Conservation (phyloP, 2,888 invertebrate species). For the Hemaris fuciformis region DNA sequence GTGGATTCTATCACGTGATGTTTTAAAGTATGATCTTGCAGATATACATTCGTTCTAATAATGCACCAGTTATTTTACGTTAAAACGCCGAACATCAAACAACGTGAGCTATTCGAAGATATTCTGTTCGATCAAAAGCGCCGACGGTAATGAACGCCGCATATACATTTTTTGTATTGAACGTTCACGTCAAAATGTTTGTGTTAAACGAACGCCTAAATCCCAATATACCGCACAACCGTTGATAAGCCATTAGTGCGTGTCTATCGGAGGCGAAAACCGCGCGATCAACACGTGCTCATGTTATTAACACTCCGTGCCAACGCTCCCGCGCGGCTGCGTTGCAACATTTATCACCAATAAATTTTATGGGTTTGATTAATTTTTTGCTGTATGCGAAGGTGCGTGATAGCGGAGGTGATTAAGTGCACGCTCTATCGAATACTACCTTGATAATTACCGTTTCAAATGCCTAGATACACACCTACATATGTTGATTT, state of each 20-base stretch:
- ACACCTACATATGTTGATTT: too few species aligned
- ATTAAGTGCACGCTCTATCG: too few species aligned
- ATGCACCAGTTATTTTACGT: too few species aligned
- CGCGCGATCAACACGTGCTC: background rate
- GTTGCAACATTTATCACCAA: too few species aligned
- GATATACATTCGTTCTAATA: too few species aligned
- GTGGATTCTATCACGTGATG: background rate
- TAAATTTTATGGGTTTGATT: too few species aligned
- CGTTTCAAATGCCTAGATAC: too few species aligned
- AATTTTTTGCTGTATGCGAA: too few species aligned
- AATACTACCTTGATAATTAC: too few species aligned
- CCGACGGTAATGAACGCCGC: background rate
- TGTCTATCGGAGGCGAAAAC: background rate
- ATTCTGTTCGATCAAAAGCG: background rate
- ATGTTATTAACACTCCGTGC: background rate
- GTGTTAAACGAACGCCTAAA: background rate
- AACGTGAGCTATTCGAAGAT: background rate
- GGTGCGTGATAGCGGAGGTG: too few species aligned
- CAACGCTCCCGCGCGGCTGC: background rate
- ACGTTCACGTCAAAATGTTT: constrained; percentile 1
- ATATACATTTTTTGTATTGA: background rate
- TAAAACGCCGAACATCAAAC: too few species aligned
- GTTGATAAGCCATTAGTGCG: constrained; percentile 2
- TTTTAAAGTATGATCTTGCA: too few species aligned
- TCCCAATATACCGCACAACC: background rate